phyloP scores from a whole-genome alignment of 2,888 invertebrate species.

The Epirrita christyi region DNA sequence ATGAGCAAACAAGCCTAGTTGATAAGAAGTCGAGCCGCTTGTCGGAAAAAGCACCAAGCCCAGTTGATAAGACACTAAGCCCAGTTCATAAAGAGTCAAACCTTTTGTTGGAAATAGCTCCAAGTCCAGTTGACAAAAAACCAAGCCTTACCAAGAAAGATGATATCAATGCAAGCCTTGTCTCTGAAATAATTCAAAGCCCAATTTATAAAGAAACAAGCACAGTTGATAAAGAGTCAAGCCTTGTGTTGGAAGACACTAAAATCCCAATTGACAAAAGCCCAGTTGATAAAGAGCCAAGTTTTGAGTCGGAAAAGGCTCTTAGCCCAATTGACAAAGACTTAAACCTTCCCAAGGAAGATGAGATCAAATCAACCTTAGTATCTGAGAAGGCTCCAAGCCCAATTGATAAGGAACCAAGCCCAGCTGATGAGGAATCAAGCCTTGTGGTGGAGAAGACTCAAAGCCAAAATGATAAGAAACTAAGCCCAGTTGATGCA shows the following conservation, averaged over 20 bases:
- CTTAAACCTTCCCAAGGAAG: constrained; percentile 20
- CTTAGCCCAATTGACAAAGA: not conserved
- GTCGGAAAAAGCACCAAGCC: no score
- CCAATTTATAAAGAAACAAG: not conserved
- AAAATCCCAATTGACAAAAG: not conserved
- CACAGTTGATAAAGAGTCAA: constrained; percentile 1
- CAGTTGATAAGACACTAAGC: no score
- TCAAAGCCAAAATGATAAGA: constrained; percentile 14
- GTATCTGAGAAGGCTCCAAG: constrained; percentile 12
- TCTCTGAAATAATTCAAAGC: not conserved
- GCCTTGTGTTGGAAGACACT: not conserved
- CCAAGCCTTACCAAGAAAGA: constrained; percentile 13
- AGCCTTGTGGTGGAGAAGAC: constrained; percentile 12
- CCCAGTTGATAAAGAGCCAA: not conserved
- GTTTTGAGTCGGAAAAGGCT: constrained; percentile 7
- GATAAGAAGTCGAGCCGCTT: constrained; percentile 25
- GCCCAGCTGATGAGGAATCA: constrained; percentile 4
- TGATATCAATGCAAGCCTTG: not conserved
- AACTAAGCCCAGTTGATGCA: constrained; percentile 4
- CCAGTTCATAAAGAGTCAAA: constrained; percentile 5
- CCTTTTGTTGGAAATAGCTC: no score
- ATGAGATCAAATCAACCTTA: constrained; percentile 10
- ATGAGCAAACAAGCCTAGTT: not conserved
- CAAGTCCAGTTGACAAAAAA: not conserved
- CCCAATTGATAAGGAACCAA: constrained; percentile 2